Evolutionary conservation across 2,888 invertebrate species (phyloP), one percentile per base, ranked within the genome.

Genomic region (Epiperipatus broadwayi): DNA sequence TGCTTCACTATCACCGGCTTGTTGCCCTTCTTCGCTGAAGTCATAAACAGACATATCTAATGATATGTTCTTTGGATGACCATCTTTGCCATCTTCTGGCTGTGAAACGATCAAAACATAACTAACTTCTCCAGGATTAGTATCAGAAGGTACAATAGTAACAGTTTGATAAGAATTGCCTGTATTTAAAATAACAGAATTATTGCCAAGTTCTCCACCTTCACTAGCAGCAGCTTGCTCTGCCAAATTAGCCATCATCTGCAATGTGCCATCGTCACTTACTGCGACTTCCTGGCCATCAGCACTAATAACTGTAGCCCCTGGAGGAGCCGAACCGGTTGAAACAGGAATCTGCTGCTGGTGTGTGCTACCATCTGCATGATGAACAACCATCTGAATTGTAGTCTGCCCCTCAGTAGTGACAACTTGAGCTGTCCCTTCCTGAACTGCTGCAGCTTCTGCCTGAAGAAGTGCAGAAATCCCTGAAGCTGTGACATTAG

Each of bases 21-120:
- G 43, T 29, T 45, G 43, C 48, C 75, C 73, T 1, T 67, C 72
- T 41, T 73, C 73, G 49, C 78, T 75, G 52, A 79, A 78, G 53
- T 72, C 76, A 53, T 77, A 78, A 3, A 78, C 75, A 31, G 69
- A 68, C 59, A 71, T 64, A 53, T 71, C 63, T 16, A 63, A 52
- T 7, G 34, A 21, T 2, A 37, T 32, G 14, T 35, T 29, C 20
- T 34, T 39, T 14, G 41, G 38, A 19, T 33, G 41, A 10, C 35
- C 47, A 25, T 50, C 48, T 32, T 50, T 48, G 16, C 52, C 52
- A 12, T 52, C 69, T 39, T 68, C 71, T 4, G 73, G 72, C 48
- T 76, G 75, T 8, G 56, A 52, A 8, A 85, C 79, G 40, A 85
- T 80, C 10, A 85, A 67, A 0, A 87, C 79, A 53, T 84, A 85